Conservation (phyloP, 2,888 invertebrate genomes). For the Pyrrhia umbra region DNA sequence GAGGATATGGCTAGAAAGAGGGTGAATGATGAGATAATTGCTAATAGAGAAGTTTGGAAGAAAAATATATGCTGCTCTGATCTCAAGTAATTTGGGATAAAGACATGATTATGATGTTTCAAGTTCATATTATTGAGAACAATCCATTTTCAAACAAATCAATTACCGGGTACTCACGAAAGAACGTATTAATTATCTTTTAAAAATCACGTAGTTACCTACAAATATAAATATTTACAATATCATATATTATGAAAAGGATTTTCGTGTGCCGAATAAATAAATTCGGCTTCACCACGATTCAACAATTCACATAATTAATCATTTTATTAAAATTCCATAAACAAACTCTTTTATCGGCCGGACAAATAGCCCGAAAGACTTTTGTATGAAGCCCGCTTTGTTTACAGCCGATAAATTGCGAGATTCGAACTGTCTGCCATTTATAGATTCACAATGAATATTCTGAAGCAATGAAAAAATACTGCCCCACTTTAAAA, state of each 20-base stretch:
- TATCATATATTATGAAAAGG: slow-evolving; percentile 12
- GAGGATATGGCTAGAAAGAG: too few relatives aligned
- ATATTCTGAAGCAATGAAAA: slow-evolving; percentile 14
- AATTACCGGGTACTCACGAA: too few relatives aligned
- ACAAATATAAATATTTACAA: background rate
- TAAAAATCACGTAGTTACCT: too few relatives aligned
- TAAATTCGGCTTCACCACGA: slow-evolving; percentile 31
- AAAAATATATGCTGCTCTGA: too few relatives aligned
- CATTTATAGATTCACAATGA: slow-evolving; percentile 18
- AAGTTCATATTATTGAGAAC: too few relatives aligned
- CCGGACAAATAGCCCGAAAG: slow-evolving; percentile 30
- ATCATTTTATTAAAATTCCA: slow-evolving; percentile 56
- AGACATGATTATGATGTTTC: too few relatives aligned
- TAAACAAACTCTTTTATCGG: slow-evolving; percentile 41
- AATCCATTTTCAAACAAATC: too few relatives aligned
- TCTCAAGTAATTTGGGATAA: too few relatives aligned
- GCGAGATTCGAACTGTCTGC: slow-evolving; percentile 1
- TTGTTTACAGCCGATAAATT: slow-evolving; percentile 39
- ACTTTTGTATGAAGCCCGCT: slow-evolving; percentile 17
- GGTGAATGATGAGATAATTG: too few relatives aligned
- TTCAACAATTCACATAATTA: slow-evolving; percentile 31
- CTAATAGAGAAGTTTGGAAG: too few relatives aligned
- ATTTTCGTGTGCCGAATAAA: slow-evolving; percentile 20
- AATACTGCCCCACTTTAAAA: background rate
- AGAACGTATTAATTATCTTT: too few relatives aligned